phyloP scores from a whole-genome alignment of 1,140 invertebrate genomes.

The Rhyzopertha dominica region DNA sequence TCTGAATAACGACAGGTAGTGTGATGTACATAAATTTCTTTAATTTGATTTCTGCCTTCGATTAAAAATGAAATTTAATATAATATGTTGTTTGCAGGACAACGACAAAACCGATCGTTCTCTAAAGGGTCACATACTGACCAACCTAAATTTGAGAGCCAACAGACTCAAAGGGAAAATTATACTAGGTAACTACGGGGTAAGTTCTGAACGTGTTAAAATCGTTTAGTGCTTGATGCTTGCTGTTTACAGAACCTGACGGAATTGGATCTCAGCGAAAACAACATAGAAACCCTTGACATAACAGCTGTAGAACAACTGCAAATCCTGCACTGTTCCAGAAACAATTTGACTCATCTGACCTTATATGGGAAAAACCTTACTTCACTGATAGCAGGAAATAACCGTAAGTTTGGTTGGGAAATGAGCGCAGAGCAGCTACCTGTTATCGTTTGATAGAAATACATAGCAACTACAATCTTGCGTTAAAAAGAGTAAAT shows the following conservation, averaged over 20 bases:
- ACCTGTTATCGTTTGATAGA: no score
- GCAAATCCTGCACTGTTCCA: constrained; percentile 65
- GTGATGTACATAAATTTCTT: no score
- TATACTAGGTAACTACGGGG: constrained; percentile 76
- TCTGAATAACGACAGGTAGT: no score
- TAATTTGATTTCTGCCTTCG: constrained; percentile 1
- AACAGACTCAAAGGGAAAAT: constrained; percentile 76
- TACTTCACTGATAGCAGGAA: constrained; percentile 64
- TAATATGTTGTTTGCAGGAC: constrained; percentile 45
- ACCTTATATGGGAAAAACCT: constrained; percentile 63
- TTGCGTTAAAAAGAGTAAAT: no score
- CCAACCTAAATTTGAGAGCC: constrained; percentile 66
- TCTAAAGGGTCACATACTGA: constrained; percentile 49
- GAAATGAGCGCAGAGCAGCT: no score
- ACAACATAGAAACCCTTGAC: constrained; percentile 69
- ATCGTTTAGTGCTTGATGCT: not conserved
- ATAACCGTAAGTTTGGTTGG: constrained; percentile 60
- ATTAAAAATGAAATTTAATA: no score
- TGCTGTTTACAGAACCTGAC: constrained; percentile 57
- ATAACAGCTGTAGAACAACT: constrained; percentile 64
- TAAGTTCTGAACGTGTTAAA: constrained; percentile 48
- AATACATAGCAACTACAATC: no score
- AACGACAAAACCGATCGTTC: constrained; percentile 41
- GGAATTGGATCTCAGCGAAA: constrained; percentile 73
- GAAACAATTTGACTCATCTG: constrained; percentile 63